These are phyloP conservation scores for Galemys pyrenaicus DNA, from an alignment of 2,113 vertebrate genomes.

Conservation along the genomic window DNA sequence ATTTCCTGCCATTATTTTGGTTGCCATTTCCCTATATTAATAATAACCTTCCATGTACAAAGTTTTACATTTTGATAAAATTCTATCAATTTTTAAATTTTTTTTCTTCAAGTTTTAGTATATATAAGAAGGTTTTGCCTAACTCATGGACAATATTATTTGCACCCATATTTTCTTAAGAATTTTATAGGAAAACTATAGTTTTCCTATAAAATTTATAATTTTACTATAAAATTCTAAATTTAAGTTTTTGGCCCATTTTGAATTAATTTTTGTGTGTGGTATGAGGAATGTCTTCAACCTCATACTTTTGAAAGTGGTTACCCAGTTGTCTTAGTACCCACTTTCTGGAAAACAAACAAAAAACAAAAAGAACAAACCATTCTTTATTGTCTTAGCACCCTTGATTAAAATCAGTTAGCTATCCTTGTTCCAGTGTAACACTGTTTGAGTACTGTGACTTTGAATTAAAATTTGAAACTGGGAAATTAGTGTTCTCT, in stretches of 20 bases:
- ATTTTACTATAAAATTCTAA: too few relatives aligned
- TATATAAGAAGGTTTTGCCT: background rate
- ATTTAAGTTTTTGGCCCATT: background rate
- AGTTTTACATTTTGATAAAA: slow-evolving; percentile 16
- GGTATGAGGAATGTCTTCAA: background rate
- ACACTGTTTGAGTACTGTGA: background rate
- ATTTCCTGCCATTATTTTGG: background rate
- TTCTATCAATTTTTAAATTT: background rate
- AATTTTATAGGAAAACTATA: slow-evolving; percentile 4
- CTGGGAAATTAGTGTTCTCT: background rate
- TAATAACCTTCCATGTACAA: background rate
- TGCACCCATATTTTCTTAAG: background rate
- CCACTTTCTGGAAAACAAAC: background rate
- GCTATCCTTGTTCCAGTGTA: background rate
- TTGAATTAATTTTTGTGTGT: background rate
- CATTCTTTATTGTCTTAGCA: background rate
- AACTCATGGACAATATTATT: background rate
- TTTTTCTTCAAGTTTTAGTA: background rate
- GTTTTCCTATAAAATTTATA: too few relatives aligned
- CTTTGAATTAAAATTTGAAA: background rate
- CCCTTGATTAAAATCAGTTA: background rate
- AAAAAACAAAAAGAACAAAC: too few relatives aligned
- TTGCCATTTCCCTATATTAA: background rate
- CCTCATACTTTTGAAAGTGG: background rate
- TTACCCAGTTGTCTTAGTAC: background rate